Conservation (phyloP, 64 coral and sea anemone genomes). For the Trachythela sp. region DNA sequence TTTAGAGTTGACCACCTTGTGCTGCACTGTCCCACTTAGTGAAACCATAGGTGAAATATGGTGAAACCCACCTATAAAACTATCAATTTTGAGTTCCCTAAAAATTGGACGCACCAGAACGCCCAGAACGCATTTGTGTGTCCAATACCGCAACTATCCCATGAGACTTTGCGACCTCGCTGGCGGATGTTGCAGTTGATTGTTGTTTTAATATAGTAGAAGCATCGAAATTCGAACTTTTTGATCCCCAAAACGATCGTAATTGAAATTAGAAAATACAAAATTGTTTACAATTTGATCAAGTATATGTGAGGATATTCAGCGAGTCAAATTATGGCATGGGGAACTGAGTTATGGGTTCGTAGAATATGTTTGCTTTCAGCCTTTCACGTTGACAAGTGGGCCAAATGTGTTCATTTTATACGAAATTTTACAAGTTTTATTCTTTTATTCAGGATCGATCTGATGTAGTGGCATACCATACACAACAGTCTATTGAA, state of each 20-base stretch:
- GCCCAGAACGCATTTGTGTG: too few species aligned
- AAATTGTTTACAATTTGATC: neutral
- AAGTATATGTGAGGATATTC: neutral
- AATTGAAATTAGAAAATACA: neutral
- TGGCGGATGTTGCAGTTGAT: neutral
- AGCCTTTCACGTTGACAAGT: constrained; percentile 14
- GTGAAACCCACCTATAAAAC: too few species aligned
- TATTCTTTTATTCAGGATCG: constrained; percentile 60
- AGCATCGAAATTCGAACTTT: neutral
- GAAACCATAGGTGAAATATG: too few species aligned
- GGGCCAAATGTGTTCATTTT: too few species aligned
- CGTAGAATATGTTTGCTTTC: constrained; percentile 28
- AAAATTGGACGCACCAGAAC: too few species aligned
- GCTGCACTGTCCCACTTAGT: too few species aligned
- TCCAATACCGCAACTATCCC: neutral
- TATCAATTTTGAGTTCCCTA: too few species aligned
- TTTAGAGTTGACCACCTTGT: too few species aligned
- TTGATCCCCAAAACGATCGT: neutral
- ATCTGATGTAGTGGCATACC: constrained; percentile 76
- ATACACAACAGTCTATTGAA: constrained; percentile 79
- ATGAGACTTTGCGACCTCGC: neutral
- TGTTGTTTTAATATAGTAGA: neutral
- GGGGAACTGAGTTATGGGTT: constrained; percentile 98
- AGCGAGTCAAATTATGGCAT: constrained; percentile 61
- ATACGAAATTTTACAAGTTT: too few species aligned